phyloP scores from a whole-genome alignment of 2,888 invertebrate genomes.

The Andrena bucephala region DNA sequence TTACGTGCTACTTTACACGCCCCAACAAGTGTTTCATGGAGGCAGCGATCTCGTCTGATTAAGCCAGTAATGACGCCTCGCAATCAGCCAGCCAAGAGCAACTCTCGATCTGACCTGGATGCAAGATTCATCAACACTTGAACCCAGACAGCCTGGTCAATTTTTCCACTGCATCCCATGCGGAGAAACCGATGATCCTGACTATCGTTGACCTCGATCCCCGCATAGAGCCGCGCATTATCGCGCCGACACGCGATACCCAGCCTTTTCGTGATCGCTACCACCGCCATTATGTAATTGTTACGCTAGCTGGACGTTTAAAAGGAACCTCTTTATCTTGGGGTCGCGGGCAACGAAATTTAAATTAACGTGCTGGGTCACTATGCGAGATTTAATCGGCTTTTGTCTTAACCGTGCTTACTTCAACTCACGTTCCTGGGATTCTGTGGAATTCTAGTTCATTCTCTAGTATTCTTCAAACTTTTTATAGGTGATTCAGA shows the following conservation, averaged over 20 bases:
- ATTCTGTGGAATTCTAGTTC: background rate
- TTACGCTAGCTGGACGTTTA: conserved; percentile 12
- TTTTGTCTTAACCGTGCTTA: background rate
- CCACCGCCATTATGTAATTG: conserved; percentile 35
- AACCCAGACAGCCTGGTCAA: conserved; percentile 5
- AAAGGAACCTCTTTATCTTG: conserved; percentile 16
- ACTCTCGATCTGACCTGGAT: conserved; percentile 63
- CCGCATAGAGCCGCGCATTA: conserved; percentile 31
- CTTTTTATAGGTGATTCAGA: too few species aligned
- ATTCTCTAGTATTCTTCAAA: too few species aligned
- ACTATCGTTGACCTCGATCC: conserved; percentile 59
- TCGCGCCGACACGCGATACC: conserved; percentile 28
- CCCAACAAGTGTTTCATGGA: background rate
- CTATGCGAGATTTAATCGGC: background rate
- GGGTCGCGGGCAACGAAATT: background rate
- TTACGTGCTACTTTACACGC: background rate
- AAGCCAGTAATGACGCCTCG: background rate
- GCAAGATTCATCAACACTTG: conserved; percentile 63
- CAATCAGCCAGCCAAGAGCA: background rate
- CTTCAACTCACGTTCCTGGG: background rate
- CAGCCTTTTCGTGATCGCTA: conserved; percentile 21
- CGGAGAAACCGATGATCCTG: conserved; percentile 43
- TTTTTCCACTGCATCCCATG: conserved; percentile 43
- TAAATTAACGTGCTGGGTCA: background rate
- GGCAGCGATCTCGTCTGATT: background rate